A percentile compares a stretch with the other conserved stretches of the same genome.
These are phyloP conservation scores for Coreius guichenoti DNA, from an alignment of 2,797 vertebrate genomes.

Conservation along the genomic window DNA sequence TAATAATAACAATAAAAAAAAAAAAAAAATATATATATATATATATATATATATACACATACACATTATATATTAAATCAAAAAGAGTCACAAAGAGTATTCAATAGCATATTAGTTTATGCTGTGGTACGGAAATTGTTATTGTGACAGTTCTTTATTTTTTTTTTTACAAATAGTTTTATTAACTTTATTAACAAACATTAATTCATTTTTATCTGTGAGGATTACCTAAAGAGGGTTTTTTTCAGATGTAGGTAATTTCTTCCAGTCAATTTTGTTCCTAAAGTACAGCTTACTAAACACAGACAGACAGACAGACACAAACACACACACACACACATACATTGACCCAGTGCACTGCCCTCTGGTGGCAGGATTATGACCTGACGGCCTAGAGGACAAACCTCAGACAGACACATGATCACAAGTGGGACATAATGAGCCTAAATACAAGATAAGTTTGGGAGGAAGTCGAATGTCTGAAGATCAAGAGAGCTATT, in stretches of 20 bases:
- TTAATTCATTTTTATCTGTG: not conserved
- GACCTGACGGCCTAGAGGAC: constrained; percentile 50
- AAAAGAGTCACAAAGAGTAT: not conserved
- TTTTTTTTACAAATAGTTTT: not conserved
- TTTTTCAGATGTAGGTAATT: not conserved
- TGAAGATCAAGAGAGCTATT: constrained; percentile 36
- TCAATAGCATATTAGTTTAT: not conserved
- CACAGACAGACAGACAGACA: not conserved
- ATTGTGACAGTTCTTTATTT: not conserved
- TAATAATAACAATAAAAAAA: too few relatives aligned
- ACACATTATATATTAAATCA: too few relatives aligned
- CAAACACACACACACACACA: not conserved
- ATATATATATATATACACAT: too few relatives aligned
- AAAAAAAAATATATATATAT: too few relatives aligned
- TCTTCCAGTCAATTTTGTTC: not conserved
- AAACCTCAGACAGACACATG: constrained; percentile 23
- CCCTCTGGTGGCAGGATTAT: constrained; percentile 59
- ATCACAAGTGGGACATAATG: constrained; percentile 10
- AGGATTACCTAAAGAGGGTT: not conserved
- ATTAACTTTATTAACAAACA: too few relatives aligned
- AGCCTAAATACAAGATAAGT: constrained; percentile 24
- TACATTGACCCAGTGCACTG: constrained; percentile 21
- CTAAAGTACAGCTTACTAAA: not conserved
- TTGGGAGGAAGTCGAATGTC: constrained; percentile 30
- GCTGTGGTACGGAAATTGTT: not conserved